phyloP scores from a whole-genome alignment of 2,888 invertebrate species.

The Andrena bucephala region DNA sequence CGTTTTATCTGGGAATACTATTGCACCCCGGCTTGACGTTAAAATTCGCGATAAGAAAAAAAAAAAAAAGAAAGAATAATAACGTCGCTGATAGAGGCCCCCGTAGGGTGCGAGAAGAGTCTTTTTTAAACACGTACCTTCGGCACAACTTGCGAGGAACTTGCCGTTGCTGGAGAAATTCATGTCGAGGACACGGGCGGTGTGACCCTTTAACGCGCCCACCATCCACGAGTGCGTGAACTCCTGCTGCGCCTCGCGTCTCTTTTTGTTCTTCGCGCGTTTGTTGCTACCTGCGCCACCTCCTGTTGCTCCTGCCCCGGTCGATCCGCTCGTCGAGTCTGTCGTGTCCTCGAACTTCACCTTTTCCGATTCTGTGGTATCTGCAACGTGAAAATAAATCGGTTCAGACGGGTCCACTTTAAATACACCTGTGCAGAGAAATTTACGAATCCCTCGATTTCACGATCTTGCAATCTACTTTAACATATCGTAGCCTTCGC shows the following conservation, averaged over 20 bases:
- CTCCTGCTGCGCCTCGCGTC: slow-evolving; percentile 81
- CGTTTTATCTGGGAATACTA: slow-evolving; percentile 1
- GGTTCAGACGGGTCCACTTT: not conserved
- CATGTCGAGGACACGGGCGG: slow-evolving; percentile 90
- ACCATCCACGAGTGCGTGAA: slow-evolving; percentile 88
- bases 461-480: not conserved
- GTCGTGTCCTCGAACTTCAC: slow-evolving; percentile 39
- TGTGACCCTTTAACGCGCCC: slow-evolving; percentile 93
- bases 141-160: slow-evolving; percentile 93
- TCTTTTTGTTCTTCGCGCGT: slow-evolving; percentile 80
- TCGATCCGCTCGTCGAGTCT: slow-evolving; percentile 23
- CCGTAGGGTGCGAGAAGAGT: not conserved
- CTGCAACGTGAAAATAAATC: slow-evolving; percentile 31
- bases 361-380: slow-evolving; percentile 47
- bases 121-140: slow-evolving; percentile 87
- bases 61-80: not conserved
- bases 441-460: not conserved
- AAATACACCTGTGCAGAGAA: not conserved
- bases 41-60: not conserved
- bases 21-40: not conserved
- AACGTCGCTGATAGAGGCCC: slow-evolving; percentile 21
- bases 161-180: slow-evolving; percentile 95
- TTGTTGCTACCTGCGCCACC: slow-evolving; percentile 65
- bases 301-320: slow-evolving; percentile 6
- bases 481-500: too few relatives aligned